These are phyloP conservation scores for Luperina testacea DNA, from an alignment of 2,888 invertebrate species.

Conservation along the genomic window DNA sequence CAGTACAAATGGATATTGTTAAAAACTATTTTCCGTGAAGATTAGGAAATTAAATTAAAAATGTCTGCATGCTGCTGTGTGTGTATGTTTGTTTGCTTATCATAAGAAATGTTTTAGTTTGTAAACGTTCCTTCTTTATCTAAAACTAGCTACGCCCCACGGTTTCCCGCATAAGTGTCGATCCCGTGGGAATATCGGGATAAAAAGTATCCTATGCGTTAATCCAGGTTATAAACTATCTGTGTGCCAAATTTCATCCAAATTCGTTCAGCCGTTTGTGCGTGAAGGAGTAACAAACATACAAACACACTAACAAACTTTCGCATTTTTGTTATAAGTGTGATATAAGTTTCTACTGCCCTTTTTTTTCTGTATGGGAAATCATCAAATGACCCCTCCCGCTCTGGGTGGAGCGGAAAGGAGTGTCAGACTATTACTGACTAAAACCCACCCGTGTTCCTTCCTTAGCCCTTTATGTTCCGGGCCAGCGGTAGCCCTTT, in stretches of 20 bases:
- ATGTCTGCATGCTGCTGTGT: no score
- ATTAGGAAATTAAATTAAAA: slow-evolving; percentile 25
- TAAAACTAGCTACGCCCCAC: neutral
- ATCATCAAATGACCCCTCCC: no score
- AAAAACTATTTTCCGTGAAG: slow-evolving; percentile 48
- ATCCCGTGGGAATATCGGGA: neutral
- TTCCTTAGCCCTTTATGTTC: no score
- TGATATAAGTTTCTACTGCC: neutral
- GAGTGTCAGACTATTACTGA: no score
- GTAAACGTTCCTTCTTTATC: neutral
- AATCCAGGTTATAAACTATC: neutral
- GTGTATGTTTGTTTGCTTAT: slow-evolving; percentile 9
- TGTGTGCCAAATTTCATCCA: neutral
- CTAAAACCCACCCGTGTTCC: no score
- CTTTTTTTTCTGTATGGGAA: no score
- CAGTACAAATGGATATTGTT: slow-evolving; percentile 28
- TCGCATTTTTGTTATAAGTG: no score
- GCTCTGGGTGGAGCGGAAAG: no score
- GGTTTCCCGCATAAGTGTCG: neutral
- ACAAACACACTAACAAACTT: no score
- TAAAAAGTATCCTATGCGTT: neutral
- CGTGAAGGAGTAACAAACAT: neutral
- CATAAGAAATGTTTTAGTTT: neutral
- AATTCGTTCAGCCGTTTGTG: neutral
- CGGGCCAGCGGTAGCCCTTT: no score